Evolutionary conservation across 2,113 vertebrate species (phyloP), one percentile per base, ranked within the genome.

Genomic region (Rutilus rutilus): DNA sequence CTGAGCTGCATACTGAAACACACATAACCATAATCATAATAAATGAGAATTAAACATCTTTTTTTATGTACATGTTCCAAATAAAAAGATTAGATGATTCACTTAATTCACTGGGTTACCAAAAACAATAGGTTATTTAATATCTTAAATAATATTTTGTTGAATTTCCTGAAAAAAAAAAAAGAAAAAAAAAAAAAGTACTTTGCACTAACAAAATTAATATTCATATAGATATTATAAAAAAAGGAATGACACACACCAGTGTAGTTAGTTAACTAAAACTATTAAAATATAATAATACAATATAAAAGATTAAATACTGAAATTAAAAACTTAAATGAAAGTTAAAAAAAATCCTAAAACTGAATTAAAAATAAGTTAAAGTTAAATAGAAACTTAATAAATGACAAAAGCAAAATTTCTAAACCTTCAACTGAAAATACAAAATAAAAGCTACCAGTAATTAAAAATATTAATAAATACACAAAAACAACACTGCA

Each of bases 1-100:
- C 91, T 98, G 97, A 4, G 97, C 96, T 67, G 95, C 92, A 71
- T 94, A 98, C 97, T 98, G 87, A 1, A 36, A 86, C 33, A 78
- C 2, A 47, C 0, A 33, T 36, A 45, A 11, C 15, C 17, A 80
- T 42, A 54, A 76, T 30, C 12, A 7, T 73, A 73, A 62, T 45
- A 19, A 50, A 27, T 71, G 8, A 67, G 64, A 67, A 33, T 33
- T 3, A 33, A 52, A 19, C 17, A 54, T 19, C 6, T 21, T 54
- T 54, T 19, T 54, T 54, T 21, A 21, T 54, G 15, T 30, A 5
- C 62, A 65, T 30, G 64, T 21, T 67, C 15, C 7, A 65, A 62
- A 62, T 25, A 62, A 62, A 62, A 25, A 60, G 3, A 60, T n/a
- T 25, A 30, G 17, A 1, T 17, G 27, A 65, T n/a, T n/a, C n/a